These are phyloP conservation scores for Parelbella ahira DNA, from an alignment of 2,888 invertebrate genomes.

Conservation along the genomic window DNA sequence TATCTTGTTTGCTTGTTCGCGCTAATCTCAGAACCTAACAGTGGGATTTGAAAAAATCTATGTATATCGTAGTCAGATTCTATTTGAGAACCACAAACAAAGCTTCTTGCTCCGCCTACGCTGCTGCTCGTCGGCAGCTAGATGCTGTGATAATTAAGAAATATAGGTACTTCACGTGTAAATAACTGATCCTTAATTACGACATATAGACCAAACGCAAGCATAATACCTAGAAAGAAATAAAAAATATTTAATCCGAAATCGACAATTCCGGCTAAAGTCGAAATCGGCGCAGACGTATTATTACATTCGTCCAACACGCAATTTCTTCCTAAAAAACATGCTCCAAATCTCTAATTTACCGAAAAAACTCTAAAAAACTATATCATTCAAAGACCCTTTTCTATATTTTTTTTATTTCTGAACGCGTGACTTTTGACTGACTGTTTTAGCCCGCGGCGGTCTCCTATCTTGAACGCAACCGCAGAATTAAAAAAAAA, in stretches of 20 bases:
- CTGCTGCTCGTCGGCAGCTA: too few species aligned
- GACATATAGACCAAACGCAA: conserved; percentile 1
- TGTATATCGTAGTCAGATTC: too few species aligned
- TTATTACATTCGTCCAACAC: conserved; percentile 63
- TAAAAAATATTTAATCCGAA: conserved; percentile 28
- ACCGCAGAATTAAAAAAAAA: conserved; percentile 60
- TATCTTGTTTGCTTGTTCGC: too few species aligned
- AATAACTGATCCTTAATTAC: conserved; percentile 1
- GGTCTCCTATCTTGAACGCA: conserved; percentile 59
- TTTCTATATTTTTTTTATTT: conserved; percentile 52
- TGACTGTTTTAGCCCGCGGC: conserved; percentile 73
- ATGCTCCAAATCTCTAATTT: conserved; percentile 72
- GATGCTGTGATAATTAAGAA: too few species aligned
- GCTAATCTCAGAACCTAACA: too few species aligned
- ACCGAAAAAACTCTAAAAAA: conserved; percentile 57
- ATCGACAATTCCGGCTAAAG: conserved; percentile 36
- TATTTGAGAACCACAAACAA: too few species aligned
- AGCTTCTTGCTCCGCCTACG: too few species aligned
- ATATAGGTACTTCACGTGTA: not conserved
- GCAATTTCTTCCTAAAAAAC: conserved; percentile 67
- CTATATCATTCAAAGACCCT: conserved; percentile 71
- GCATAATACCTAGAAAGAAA: conserved; percentile 28
- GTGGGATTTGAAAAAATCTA: too few species aligned
- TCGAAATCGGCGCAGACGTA: conserved; percentile 50
- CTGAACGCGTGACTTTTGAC: conserved; percentile 76